Evolutionary conservation across 2,797 vertebrate genomes (phyloP).

Genomic region (Percopsis omiscomaycus): DNA sequence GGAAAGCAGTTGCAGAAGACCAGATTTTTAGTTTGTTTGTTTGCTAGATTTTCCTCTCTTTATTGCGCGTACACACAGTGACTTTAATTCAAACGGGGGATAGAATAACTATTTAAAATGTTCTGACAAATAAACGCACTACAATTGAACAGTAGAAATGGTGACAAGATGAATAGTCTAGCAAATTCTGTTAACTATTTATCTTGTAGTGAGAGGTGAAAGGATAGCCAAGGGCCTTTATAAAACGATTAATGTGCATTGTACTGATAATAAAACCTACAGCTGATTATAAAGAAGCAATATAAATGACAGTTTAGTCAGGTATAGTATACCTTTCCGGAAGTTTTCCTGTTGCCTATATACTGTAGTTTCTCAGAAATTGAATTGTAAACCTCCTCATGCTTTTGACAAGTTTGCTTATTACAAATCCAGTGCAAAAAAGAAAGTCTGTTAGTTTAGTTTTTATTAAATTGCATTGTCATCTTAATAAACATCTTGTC

Average conservation of each 20-base stretch:
- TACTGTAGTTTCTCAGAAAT: neutral
- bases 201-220: too few relatives aligned
- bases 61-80: neutral
- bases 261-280: neutral
- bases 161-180: constrained; percentile 8
- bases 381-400: neutral
- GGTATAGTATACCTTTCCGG: neutral
- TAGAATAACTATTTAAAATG: constrained; percentile 10
- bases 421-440: too few relatives aligned
- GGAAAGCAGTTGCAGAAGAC: neutral
- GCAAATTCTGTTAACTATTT: neutral
- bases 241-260: neutral
- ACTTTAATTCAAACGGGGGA: neutral
- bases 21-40: neutral
- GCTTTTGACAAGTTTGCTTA: constrained; percentile 3
- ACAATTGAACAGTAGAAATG: constrained; percentile 17
- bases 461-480: too few relatives aligned
- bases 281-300: constrained; percentile 9
- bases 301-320: neutral
- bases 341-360: neutral
- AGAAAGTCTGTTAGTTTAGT: too few relatives aligned
- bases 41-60: neutral
- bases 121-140: constrained; percentile 6
- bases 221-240: neutral
- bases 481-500: too few relatives aligned